Base-by-base conservation (phyloP, 2,113 vertebrate genomes). In the Aramus guarauna region DNA sequence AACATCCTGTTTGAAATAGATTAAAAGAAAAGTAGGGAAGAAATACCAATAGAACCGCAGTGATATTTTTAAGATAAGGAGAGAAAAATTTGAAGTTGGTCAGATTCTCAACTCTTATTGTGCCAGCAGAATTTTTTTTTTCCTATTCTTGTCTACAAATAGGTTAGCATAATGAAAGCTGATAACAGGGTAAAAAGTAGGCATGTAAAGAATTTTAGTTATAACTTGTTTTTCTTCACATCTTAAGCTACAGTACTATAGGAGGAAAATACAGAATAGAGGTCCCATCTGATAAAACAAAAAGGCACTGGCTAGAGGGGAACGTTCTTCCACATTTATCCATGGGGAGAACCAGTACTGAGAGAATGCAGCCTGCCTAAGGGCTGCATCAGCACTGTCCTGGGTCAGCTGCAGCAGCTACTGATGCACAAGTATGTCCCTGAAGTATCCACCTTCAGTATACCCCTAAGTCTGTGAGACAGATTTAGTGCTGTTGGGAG, bases 291-390 rank as follows among this genome's bases (percentile, higher is more conserved):
- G 16, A 48, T 59, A 43, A 48, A 76, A 43, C 3, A 72, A 37
- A 23, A 82, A 60, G 13, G 60, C 11, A 53, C 6, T 13, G 79
- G 30, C 20, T 41, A 68, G 43, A 59, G 11, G 9, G 11, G 62
- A 58, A 14, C 63, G 14, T 20, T 75, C 11, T 64, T 53, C 48
- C 20, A 26, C 12, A 7, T 71, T 34, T 60, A 37, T 32, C 85
- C 27, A 10, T 4, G 23, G 20, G 37, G 56, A 85, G 56, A 71
- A 59, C 11, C 24, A n/a, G 68, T 6, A 47, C 30, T 15, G 43
- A 52, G 20, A 58, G 36, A 79, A 45, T 0, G 3, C 23, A 52
- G 67, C 12, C 60, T 45, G 53, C 0, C 0, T 12, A 53, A 71
- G 32, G 68, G 68, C 58, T 59, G 45, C 56, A 48, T 13, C 41